Base-by-base conservation (phyloP, 2,797 vertebrate genomes). In the Netta rufina region DNA sequence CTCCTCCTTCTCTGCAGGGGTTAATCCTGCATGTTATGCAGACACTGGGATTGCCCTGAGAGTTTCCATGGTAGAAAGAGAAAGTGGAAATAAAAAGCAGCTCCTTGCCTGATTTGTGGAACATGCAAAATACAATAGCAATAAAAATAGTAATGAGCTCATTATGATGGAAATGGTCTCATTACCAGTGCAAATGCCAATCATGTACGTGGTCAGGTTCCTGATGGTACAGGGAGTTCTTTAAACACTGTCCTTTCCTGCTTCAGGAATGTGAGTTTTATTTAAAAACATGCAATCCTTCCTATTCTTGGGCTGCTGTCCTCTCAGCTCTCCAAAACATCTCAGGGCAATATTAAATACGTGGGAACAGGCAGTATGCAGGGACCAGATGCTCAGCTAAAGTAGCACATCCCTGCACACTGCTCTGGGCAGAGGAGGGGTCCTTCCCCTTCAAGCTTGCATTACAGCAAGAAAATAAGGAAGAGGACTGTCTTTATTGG, bases 141-240 rank as follows among this genome's bases (percentile, higher is more conserved):
- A 89, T 91, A 93, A 94, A 96, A 93, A 56, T 51, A 95, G 79
- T 91, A 95, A 95, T 87, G 93, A 94, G 70, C 84, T 95, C 91
- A 75, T 95, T 94, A 89, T 32, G 84, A 73, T 70, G 61, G 90
- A 87, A 93, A 95, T 84, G 33, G 77, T 60, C 93, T 96, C 95
- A 84, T 96, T 96, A 95, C 87, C 87, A 78, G 78, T 81, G 58
- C 76, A 83, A 95, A 80, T 66, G 90, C 84, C 94, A 94, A 20
- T 93, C 84, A 78, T 5, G 8, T 25, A 85, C 24, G 11, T 85
- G 89, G 78, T 78, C 89, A 80, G 84, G 87, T 36, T 94, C 65
- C 75, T 87, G 90, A 72, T 66, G 41, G 64, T 17, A 13, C 69
- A 61, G 32, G 14, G 67, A 81, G 32, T 43, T 43, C 69, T 95